A percentile compares a stretch with the other conserved stretches of the same genome.
Evolutionary conservation across 2,888 invertebrate genomes (phyloP).

Genomic region (Drosophila pseudotakahashii): DNA sequence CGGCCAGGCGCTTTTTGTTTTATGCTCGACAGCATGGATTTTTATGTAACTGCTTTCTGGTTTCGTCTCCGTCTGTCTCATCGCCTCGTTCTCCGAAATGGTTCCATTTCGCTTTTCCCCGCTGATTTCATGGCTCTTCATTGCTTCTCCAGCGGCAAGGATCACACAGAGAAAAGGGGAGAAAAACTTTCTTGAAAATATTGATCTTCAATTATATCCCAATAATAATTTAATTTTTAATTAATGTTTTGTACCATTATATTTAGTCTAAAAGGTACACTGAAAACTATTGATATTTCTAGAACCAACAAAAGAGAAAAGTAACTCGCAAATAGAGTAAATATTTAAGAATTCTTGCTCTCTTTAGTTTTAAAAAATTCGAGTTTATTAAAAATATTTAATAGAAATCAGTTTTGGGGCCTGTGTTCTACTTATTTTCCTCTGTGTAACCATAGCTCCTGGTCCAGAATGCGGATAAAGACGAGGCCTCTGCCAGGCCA

Average conservation of each 20-base stretch:
- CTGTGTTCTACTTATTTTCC: background rate
- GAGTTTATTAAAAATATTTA: background rate
- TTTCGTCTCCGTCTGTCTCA: conserved; percentile 45
- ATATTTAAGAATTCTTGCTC: too few species aligned
- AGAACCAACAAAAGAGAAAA: too few species aligned
- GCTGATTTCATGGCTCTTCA: conserved; percentile 65
- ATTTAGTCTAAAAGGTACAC: too few species aligned
- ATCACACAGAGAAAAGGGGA: conserved; percentile 2
- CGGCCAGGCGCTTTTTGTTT: conserved; percentile 75
- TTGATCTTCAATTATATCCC: too few species aligned
- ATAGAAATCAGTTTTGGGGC: background rate
- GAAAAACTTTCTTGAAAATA: background rate
- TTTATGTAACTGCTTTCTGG: conserved; percentile 77
- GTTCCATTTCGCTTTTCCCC: conserved; percentile 62
- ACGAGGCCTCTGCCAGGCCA: conserved; percentile 67
- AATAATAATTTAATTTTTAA: too few species aligned
- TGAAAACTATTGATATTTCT: too few species aligned
- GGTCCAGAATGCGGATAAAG: conserved; percentile 28
- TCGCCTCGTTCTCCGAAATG: conserved; percentile 22
- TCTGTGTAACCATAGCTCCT: conserved; percentile 23
- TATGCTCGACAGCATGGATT: conserved; percentile 76
- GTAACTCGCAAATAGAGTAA: too few species aligned
- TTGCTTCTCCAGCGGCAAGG: conserved; percentile 29
- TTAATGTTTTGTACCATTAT: too few species aligned
- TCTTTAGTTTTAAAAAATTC: too few species aligned